Evolutionary conservation across 1,140 invertebrate genomes (phyloP), one percentile per base, ranked within the genome.

Genomic region (Atta cephalotes): DNA sequence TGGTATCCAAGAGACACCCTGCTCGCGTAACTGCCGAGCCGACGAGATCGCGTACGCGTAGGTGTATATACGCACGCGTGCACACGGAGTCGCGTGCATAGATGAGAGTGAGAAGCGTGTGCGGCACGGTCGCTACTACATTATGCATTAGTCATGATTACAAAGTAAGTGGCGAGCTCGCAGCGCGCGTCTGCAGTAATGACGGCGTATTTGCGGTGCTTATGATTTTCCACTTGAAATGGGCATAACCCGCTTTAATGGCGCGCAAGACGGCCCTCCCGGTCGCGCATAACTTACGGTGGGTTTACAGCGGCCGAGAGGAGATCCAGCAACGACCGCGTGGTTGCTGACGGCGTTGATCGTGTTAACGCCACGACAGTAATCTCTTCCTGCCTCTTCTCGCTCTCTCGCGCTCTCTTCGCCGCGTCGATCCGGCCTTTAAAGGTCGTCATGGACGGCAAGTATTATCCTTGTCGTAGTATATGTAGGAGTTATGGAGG

Each of bases 101-200:
- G 56, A 84, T 18, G 28, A 31, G 68, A 21, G 68, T 10, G 74
- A 45, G n/a, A 12, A 58, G 81, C 82, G 81, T 78, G 66, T 28
- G 53, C 49, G 72, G 49, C 53, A 72, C 79, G 71, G 62, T 88
- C 66, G 89, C 92, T 92, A 90, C 91, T 92, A 87, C 91, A 93
- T 93, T 91, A 93, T 93, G 92, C 92, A 93, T 93, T 90, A 92
- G 92, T 93, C 92, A 92, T 93, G 92, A 93, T 93, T 93, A 93
- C 92, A 93, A 93, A 93, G 92, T 93, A 92, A 93, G 92, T 92
- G 92, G 92, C 92, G 90, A 92, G 88, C 91, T 91, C 88, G 92
- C 87, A 89, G 87, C 90, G 85, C 91, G 90, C 91, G 90, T 92
- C 89, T 87, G 91, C 87, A 87, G 91, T 91, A 93, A 93, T 93